These are phyloP conservation scores for Dicroscelio sp. DNA, from an alignment of 2,888 invertebrate genomes.

Conservation along the genomic window DNA sequence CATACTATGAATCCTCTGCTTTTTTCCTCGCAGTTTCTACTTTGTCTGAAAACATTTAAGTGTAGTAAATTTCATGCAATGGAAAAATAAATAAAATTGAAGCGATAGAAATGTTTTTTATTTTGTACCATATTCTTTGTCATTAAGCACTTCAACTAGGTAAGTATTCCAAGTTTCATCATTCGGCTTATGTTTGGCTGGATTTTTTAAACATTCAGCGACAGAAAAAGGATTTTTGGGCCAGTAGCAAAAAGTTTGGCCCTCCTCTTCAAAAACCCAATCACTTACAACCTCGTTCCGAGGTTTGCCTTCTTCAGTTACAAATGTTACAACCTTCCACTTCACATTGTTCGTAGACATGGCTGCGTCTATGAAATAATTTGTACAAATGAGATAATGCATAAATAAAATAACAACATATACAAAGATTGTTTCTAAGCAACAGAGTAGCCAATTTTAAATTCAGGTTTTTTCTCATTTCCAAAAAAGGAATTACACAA, in stretches of 20 bases:
- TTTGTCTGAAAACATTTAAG: not conserved
- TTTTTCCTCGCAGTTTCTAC: not conserved
- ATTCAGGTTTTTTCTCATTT: too few relatives aligned
- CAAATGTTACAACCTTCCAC: constrained; percentile 14
- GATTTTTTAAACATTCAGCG: constrained; percentile 2
- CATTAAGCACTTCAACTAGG: not conserved
- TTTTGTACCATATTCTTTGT: constrained; percentile 38
- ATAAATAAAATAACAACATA: too few relatives aligned
- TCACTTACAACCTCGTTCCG: constrained; percentile 17
- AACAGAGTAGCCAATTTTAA: too few relatives aligned
- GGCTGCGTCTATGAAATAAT: too few relatives aligned
- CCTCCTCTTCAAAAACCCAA: constrained; percentile 44
- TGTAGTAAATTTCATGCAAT: too few relatives aligned
- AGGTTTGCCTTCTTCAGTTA: not conserved
- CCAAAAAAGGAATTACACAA: too few relatives aligned
- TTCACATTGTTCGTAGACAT: too few relatives aligned
- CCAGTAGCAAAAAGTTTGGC: constrained; percentile 39
- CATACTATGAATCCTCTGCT: not conserved
- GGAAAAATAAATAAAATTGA: too few relatives aligned
- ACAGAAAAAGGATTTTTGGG: constrained; percentile 28
- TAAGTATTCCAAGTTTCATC: constrained; percentile 15
- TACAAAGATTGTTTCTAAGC: too few relatives aligned
- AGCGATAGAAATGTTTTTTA: not conserved
- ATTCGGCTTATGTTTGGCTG: constrained; percentile 28
- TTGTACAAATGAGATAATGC: too few relatives aligned